A percentile compares a stretch with the other conserved stretches of the same genome.
Conservation (phyloP, 2,888 invertebrate species). For the Tachina fera region DNA sequence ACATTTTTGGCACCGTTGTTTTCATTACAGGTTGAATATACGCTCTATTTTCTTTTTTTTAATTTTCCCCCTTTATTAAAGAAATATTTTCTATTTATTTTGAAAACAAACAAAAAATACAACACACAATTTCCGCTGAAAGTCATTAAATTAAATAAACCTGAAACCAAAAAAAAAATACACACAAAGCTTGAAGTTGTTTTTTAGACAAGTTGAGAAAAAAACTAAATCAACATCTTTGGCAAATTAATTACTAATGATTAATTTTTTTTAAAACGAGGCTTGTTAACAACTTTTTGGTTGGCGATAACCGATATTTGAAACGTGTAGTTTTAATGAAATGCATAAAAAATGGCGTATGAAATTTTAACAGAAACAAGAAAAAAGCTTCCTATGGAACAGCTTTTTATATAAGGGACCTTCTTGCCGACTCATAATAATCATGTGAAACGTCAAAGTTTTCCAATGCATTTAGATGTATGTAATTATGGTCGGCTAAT, state of each 20-base stretch:
- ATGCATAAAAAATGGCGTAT: background rate
- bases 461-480: too few species aligned
- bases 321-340: background rate
- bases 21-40: too few species aligned
- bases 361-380: background rate
- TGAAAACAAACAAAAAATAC: conserved; percentile 16
- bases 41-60: background rate
- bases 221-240: background rate
- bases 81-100: background rate
- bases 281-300: conserved; percentile 24
- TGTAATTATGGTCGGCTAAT: too few species aligned
- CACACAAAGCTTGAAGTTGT: background rate
- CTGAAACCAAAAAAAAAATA: background rate
- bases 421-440: too few species aligned
- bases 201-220: background rate
- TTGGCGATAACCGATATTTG: background rate
- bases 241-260: conserved; percentile 33
- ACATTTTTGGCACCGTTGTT: too few species aligned
- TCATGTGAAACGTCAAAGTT: too few species aligned
- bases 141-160: conserved; percentile 48
- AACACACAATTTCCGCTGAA: conserved; percentile 50
- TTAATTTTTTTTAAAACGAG: conserved; percentile 8
- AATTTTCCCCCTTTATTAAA: conserved; percentile 15
- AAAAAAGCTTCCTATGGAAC: background rate
- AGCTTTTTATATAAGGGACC: background rate